phyloP scores from a whole-genome alignment of 1,140 invertebrate genomes.

The Venturia canescens region DNA sequence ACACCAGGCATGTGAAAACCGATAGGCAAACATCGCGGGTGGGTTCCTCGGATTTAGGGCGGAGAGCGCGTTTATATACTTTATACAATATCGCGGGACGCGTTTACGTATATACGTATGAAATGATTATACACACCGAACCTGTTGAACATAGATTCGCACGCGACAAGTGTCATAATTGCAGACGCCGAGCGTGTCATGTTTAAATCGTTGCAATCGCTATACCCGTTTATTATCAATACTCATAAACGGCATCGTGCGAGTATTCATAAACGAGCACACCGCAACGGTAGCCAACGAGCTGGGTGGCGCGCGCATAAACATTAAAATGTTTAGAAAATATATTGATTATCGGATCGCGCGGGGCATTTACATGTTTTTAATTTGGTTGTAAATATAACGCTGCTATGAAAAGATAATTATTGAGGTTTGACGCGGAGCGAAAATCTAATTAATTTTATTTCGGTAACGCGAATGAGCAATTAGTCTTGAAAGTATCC shows the following conservation, averaged over 20 bases:
- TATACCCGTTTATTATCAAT: constrained; percentile 12
- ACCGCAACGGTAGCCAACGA: too few species aligned
- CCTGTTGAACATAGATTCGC: constrained; percentile 20
- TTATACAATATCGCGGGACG: neutral
- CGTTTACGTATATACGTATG: neutral
- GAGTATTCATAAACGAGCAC: neutral
- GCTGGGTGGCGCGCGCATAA: too few species aligned
- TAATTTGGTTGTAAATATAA: too few species aligned
- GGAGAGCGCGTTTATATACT: neutral
- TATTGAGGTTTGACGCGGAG: too few species aligned
- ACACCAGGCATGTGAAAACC: neutral
- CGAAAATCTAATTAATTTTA: too few species aligned
- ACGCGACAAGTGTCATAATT: constrained; percentile 23
- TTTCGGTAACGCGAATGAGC: too few species aligned
- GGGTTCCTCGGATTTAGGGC: neutral
- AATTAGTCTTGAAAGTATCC: too few species aligned
- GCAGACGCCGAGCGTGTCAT: neutral
- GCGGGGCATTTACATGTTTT: too few species aligned
- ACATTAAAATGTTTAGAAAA: too few species aligned
- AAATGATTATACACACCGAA: constrained; percentile 10
- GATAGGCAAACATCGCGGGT: neutral
- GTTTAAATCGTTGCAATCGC: neutral
- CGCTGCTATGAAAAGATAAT: too few species aligned
- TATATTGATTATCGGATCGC: too few species aligned
- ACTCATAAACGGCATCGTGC: neutral